A percentile compares a stretch with the other conserved stretches of the same genome.
Conservation (phyloP, 2,797 vertebrate genomes). For the Leptodactylus fallax region DNA sequence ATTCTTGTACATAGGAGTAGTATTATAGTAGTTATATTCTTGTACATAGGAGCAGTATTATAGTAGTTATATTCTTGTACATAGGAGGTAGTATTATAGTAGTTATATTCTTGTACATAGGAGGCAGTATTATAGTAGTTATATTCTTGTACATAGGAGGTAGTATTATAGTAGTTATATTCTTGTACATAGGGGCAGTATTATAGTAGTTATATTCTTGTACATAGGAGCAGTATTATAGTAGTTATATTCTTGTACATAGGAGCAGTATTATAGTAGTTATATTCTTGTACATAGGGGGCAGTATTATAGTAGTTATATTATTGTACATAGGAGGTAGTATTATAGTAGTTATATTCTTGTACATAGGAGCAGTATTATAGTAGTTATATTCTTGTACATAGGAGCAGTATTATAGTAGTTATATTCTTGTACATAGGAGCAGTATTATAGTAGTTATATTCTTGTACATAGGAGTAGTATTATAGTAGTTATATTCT, state of each 20-base stretch:
- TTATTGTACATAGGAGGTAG: background rate
- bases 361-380: background rate
- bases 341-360: slow-evolving; percentile 7
- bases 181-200: background rate
- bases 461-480: background rate
- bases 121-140: background rate
- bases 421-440: background rate
- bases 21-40: background rate
- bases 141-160: background rate
- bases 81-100: background rate
- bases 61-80: slow-evolving; percentile 5
- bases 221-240: too few species aligned
- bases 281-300: background rate
- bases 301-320: background rate
- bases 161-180: background rate
- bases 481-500: slow-evolving; percentile 9
- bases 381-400: slow-evolving; percentile 1
- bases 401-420: slow-evolving; percentile 1
- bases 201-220: slow-evolving; percentile 5
- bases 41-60: background rate
- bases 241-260: too few species aligned
- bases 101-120: background rate
- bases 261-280: background rate
- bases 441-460: slow-evolving; percentile 3
- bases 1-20: background rate